phyloP scores from a whole-genome alignment of 2,113 vertebrate genomes.

The Sceloporus undulatus region DNA sequence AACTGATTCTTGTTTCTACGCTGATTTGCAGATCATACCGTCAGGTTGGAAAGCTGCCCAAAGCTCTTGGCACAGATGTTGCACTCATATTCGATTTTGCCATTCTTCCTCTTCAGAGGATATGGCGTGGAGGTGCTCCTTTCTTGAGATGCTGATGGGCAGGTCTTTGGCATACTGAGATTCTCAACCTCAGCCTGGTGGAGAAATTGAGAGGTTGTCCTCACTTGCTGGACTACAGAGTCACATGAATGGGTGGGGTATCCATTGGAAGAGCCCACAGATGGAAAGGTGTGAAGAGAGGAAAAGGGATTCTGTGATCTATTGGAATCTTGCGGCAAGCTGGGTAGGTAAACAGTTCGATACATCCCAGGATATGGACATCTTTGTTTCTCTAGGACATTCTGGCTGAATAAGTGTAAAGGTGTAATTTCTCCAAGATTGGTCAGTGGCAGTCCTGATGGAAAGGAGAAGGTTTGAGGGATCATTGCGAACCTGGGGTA shows the following conservation, averaged over 20 bases:
- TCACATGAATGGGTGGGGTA: slow-evolving; percentile 65
- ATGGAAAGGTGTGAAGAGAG: slow-evolving; percentile 11
- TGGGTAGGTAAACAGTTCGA: not conserved
- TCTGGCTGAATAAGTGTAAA: slow-evolving; percentile 66
- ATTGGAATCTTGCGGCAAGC: slow-evolving; percentile 40
- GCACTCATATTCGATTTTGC: slow-evolving; percentile 88
- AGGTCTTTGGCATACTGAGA: slow-evolving; percentile 65
- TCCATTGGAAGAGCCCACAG: slow-evolving; percentile 54
- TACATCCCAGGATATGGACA: slow-evolving; percentile 48
- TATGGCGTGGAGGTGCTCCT: slow-evolving; percentile 82
- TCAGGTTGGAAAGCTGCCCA: slow-evolving; percentile 91
- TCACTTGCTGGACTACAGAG: slow-evolving; percentile 35
- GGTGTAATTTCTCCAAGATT: not conserved
- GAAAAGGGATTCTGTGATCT: not conserved
- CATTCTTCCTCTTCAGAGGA: slow-evolving; percentile 84
- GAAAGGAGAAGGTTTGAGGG: slow-evolving; percentile 70
- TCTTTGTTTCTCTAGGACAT: slow-evolving; percentile 61
- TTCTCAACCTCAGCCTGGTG: slow-evolving; percentile 77
- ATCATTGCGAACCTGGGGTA: slow-evolving; percentile 72
- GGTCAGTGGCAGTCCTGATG: slow-evolving; percentile 8
- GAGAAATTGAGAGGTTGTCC: slow-evolving; percentile 23
- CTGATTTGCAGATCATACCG: slow-evolving; percentile 74
- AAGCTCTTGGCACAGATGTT: slow-evolving; percentile 89
- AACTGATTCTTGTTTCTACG: not conserved
- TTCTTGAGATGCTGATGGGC: slow-evolving; percentile 6